These are phyloP conservation scores for Lucilia sericata DNA, from an alignment of 1,140 invertebrate genomes.

Conservation along the genomic window DNA sequence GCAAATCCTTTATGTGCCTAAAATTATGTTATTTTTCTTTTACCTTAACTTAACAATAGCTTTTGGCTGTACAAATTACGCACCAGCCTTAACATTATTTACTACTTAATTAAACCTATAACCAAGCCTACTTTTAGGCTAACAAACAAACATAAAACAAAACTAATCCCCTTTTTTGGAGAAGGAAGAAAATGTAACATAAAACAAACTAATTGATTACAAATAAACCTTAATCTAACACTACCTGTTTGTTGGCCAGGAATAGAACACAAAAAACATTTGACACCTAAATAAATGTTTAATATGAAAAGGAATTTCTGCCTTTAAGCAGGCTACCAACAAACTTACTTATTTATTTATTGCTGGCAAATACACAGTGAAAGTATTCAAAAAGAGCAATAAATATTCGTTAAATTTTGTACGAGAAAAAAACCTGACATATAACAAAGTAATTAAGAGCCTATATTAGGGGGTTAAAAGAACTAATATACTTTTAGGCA, in stretches of 20 bases:
- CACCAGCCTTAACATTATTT: not conserved
- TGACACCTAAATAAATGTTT: conserved; percentile 27
- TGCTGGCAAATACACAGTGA: not conserved
- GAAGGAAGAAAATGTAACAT: not conserved
- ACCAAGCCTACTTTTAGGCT: not conserved
- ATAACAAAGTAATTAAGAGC: not conserved
- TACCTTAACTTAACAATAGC: too few relatives aligned
- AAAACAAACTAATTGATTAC: conserved; percentile 19
- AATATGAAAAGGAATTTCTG: not conserved
- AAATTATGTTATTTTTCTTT: too few relatives aligned
- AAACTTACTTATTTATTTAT: conserved; percentile 7
- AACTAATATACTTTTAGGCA: not conserved
- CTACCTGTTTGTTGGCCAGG: not conserved
- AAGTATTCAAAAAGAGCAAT: not conserved
- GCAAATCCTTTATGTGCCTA: too few relatives aligned
- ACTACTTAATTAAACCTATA: conserved; percentile 2
- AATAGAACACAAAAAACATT: not conserved
- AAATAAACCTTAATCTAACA: conserved; percentile 14
- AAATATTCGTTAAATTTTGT: conserved; percentile 8
- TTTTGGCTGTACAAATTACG: not conserved
- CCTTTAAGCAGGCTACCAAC: not conserved
- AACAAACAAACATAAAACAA: not conserved
- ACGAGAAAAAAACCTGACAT: not conserved
- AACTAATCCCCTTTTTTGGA: not conserved
- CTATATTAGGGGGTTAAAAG: not conserved